These are phyloP conservation scores for Sinocyclocheilus anophthalmus DNA, from an alignment of 2,113 vertebrate genomes.

Conservation along the genomic window DNA sequence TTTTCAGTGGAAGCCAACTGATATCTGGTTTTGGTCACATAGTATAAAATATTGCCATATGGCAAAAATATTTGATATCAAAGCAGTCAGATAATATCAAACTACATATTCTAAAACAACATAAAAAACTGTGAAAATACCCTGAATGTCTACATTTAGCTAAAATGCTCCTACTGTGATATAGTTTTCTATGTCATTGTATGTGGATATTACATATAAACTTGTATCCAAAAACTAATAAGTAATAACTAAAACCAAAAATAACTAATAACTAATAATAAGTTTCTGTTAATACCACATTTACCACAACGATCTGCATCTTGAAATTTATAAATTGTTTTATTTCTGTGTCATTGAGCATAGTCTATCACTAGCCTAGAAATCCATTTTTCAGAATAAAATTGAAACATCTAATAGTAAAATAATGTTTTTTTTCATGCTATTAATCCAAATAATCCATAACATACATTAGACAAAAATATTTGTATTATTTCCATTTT, in stretches of 20 bases:
- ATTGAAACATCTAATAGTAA: not conserved
- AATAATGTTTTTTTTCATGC: not conserved
- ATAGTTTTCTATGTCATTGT: no score
- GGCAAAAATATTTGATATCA: not conserved
- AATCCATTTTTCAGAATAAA: not conserved
- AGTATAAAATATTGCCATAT: slow-evolving; percentile 6
- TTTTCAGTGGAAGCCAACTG: not conserved
- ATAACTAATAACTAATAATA: no score
- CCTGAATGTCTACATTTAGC: not conserved
- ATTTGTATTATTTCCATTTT: not conserved
- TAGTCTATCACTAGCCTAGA: no score
- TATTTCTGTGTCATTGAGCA: not conserved
- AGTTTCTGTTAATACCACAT: no score
- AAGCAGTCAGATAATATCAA: not conserved
- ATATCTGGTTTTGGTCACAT: slow-evolving; percentile 3
- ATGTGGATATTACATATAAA: no score
- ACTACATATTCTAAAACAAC: not conserved
- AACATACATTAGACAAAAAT: not conserved
- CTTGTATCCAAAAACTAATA: no score
- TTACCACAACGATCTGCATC: no score
- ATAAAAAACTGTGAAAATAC: not conserved
- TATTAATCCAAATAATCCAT: not conserved
- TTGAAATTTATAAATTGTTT: not conserved
- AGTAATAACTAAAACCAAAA: no score
- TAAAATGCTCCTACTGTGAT: not conserved